Evolutionary conservation across 2,797 vertebrate genomes (phyloP).

Genomic region (Clarias platycephalus): DNA sequence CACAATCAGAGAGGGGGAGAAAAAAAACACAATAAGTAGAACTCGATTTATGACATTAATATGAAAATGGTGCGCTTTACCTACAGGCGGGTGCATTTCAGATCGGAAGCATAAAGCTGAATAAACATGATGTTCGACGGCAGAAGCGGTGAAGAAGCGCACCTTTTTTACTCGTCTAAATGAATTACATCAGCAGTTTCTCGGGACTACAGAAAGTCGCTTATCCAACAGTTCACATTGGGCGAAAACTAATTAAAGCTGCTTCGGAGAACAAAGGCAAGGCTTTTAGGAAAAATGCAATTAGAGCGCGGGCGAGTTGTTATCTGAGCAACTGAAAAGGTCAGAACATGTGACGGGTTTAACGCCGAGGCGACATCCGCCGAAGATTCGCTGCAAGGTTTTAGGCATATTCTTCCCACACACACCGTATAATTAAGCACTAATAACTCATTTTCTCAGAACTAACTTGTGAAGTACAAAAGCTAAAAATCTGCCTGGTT

Average conservation of each 20-base stretch:
- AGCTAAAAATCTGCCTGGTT: background rate
- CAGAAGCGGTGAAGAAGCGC: background rate
- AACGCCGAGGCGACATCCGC: slow-evolving; percentile 28
- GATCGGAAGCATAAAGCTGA: slow-evolving; percentile 29
- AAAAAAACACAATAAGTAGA: slow-evolving; percentile 3
- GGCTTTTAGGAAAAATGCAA: slow-evolving; percentile 43
- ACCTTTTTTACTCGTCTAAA: slow-evolving; percentile 26
- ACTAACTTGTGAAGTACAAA: background rate
- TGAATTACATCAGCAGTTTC: slow-evolving; percentile 36
- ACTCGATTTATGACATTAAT: slow-evolving; percentile 16
- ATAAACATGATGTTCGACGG: slow-evolving; percentile 16
- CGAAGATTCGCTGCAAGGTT: slow-evolving; percentile 2
- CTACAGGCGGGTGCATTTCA: slow-evolving; percentile 10
- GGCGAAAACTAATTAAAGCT: slow-evolving; percentile 50
- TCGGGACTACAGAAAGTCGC: slow-evolving; percentile 38
- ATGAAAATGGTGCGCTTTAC: slow-evolving; percentile 11
- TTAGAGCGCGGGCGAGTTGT: slow-evolving; percentile 44
- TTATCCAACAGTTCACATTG: slow-evolving; percentile 49
- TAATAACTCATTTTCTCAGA: slow-evolving; percentile 1
- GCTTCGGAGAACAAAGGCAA: slow-evolving; percentile 44
- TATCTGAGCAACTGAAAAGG: slow-evolving; percentile 51
- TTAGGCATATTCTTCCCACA: slow-evolving; percentile 10
- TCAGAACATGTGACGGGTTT: slow-evolving; percentile 49
- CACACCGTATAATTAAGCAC: slow-evolving; percentile 13
- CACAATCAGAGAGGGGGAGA: background rate